phyloP scores from a whole-genome alignment of 2,797 vertebrate genomes.

The Selene dorsalis region DNA sequence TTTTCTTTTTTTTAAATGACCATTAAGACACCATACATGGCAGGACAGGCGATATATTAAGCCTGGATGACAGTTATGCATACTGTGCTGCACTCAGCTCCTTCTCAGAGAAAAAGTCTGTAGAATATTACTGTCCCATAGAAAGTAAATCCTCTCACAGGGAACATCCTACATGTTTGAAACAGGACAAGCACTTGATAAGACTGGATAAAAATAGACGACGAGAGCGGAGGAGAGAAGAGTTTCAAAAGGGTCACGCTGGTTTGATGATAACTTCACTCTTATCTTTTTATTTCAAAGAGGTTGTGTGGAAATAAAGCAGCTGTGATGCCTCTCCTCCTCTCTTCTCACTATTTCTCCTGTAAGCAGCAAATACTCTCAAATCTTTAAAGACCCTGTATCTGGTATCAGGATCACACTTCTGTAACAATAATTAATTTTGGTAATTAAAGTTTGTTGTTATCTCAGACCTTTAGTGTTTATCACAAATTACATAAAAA shows the following conservation, averaged over 20 bases:
- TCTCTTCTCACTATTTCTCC: neutral
- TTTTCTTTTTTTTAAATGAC: no score
- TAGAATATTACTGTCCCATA: neutral
- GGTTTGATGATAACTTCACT: constrained; percentile 13
- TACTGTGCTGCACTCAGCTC: neutral
- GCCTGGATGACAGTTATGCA: neutral
- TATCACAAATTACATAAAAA: neutral
- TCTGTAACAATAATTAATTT: constrained; percentile 40
- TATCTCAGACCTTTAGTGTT: constrained; percentile 38
- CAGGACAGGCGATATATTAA: neutral
- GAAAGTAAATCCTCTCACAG: neutral
- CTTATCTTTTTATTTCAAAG: constrained; percentile 25
- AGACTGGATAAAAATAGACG: neutral
- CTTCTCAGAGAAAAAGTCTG: neutral
- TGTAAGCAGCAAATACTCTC: neutral
- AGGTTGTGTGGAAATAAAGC: neutral
- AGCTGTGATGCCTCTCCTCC: neutral
- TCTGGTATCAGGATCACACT: constrained; percentile 17
- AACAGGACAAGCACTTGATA: neutral
- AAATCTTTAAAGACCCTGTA: constrained; percentile 19
- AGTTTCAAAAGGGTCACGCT: constrained; percentile 9
- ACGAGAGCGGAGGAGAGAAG: neutral
- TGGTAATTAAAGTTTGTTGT: constrained; percentile 40
- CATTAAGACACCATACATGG: neutral
- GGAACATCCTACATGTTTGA: neutral